Evolutionary conservation across 2,888 invertebrate genomes (phyloP), one percentile per base, ranked within the genome.

Genomic region (Nomada ruficornis): DNA sequence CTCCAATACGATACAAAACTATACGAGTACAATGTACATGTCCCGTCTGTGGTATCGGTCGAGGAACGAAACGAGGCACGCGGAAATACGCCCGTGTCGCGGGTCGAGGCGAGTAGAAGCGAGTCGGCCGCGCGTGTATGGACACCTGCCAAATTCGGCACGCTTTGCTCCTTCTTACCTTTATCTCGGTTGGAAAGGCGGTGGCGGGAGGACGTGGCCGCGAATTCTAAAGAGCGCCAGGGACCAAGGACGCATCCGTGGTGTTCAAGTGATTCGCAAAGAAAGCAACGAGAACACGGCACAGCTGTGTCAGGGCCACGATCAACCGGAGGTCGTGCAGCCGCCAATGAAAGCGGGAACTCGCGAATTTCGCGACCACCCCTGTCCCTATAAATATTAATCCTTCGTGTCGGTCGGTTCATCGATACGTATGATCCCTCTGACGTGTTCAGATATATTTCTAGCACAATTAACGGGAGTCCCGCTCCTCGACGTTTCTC

Each of bases 241-340:
- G 87, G 86, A 91, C 90, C 91, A 91, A 91, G 91, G 91, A 90
- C 91, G 83, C 80, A 83, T 73, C 75, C 77, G 85, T 72, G 79
- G 80, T 82, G 84, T 86, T 88, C 81, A 84, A 83, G 83, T 86
- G 89, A 89, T 89, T 90, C 87, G 88, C 88, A 86, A 89, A 88
- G 87, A 86, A 86, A 88, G 89, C 87, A 91, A 90, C 88, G 86
- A 77, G 89, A 87, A 71, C 78, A 76, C 80, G 81, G 84, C 89
- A 87, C 73, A 47, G 59, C 15, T 85, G 89, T 91, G 92, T 91
- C 92, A 92, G 90, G 92, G 92, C 89, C 92, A 89, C 86, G 88
- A 89, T 89, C 90, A 88, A 72, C 47, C 69, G 86, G 72, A 83
- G 77, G 62, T 52, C 82, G 76, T 50, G 60, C 77, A 18, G 55